A percentile compares a stretch with the other conserved stretches of the same genome.
Evolutionary conservation across 1,140 invertebrate genomes (phyloP).

Genomic region (Lethrus apterus): DNA sequence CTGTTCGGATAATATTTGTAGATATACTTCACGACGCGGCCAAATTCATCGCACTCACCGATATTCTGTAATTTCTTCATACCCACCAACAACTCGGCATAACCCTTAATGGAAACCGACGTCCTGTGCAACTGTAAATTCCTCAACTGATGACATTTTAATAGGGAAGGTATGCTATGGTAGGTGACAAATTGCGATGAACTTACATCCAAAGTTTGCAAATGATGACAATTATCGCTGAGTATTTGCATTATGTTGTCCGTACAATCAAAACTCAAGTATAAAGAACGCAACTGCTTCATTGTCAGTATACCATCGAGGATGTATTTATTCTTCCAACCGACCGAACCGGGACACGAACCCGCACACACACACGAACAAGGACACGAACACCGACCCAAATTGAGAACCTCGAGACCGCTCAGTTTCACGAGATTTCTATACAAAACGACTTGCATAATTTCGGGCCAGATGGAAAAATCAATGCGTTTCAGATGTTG

Average conservation of each 20-base stretch:
- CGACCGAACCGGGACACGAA: conserved; percentile 59
- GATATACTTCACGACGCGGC: conserved; percentile 53
- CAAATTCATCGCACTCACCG: conserved; percentile 61
- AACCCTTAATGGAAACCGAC: conserved; percentile 53
- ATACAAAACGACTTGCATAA: conserved; percentile 61
- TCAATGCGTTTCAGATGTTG: conserved; percentile 52
- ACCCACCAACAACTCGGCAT: conserved; percentile 52
- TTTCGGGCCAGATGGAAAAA: conserved; percentile 60
- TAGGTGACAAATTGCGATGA: conserved; percentile 63
- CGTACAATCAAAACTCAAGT: conserved; percentile 63
- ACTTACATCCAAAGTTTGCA: conserved; percentile 57
- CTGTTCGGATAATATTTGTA: conserved; percentile 44
- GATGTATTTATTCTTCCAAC: conserved; percentile 58
- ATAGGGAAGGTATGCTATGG: conserved; percentile 51
- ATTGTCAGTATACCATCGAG: conserved; percentile 51
- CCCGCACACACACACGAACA: no score
- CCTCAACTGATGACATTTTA: conserved; percentile 49
- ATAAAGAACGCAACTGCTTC: conserved; percentile 52
- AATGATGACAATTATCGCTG: conserved; percentile 49
- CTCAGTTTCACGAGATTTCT: conserved; percentile 54
- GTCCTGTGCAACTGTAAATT: conserved; percentile 58
- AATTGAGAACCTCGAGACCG: conserved; percentile 55
- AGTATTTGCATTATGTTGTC: conserved; percentile 56
- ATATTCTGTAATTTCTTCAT: conserved; percentile 55
- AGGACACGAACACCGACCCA: conserved; percentile 60